Conservation (phyloP, 2,888 invertebrate genomes). For the Drosophila merina region DNA sequence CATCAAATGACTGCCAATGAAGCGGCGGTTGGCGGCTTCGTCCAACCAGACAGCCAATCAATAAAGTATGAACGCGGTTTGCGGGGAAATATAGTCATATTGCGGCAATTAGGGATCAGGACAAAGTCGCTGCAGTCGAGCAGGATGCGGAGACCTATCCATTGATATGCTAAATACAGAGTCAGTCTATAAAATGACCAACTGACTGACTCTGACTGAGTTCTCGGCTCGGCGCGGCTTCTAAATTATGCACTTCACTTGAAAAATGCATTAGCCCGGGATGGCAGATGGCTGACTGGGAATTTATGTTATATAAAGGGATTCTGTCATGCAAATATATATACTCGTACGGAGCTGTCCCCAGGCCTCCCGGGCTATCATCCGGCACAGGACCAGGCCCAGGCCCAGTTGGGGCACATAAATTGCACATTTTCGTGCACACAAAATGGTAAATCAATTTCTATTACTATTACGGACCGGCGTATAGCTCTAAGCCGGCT, state of each 20-base stretch:
- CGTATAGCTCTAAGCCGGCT: slow-evolving; percentile 55
- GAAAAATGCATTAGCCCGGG: slow-evolving; percentile 73
- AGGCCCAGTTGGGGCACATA: slow-evolving; percentile 50
- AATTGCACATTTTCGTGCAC: slow-evolving; percentile 74
- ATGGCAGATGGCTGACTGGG: slow-evolving; percentile 11
- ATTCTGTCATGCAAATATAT: slow-evolving; percentile 2
- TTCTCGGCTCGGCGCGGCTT: slow-evolving; percentile 13
- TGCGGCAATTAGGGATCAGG: slow-evolving; percentile 65
- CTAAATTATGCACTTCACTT: slow-evolving; percentile 70
- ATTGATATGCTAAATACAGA: slow-evolving; percentile 47
- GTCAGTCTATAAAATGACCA: slow-evolving; percentile 41
- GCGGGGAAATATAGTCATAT: slow-evolving; percentile 38
- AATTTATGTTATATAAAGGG: slow-evolving; percentile 33
- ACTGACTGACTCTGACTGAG: slow-evolving; percentile 37
- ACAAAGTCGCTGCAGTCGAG: slow-evolving; percentile 1
- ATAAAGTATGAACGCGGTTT: slow-evolving; percentile 55
- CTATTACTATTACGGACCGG: slow-evolving; percentile 57
- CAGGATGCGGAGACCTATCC: slow-evolving; percentile 1
- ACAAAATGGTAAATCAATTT: slow-evolving; percentile 73
- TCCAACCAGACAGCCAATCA: slow-evolving; percentile 47
- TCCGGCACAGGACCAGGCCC: slow-evolving; percentile 23
- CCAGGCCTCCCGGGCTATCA: slow-evolving; percentile 60
- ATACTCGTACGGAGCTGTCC: slow-evolving; percentile 26
- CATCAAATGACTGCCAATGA: slow-evolving; percentile 65
- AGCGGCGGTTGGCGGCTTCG: slow-evolving; percentile 28